Base-by-base conservation (phyloP, 92 coral and sea anemone species). In the Porites rus region DNA sequence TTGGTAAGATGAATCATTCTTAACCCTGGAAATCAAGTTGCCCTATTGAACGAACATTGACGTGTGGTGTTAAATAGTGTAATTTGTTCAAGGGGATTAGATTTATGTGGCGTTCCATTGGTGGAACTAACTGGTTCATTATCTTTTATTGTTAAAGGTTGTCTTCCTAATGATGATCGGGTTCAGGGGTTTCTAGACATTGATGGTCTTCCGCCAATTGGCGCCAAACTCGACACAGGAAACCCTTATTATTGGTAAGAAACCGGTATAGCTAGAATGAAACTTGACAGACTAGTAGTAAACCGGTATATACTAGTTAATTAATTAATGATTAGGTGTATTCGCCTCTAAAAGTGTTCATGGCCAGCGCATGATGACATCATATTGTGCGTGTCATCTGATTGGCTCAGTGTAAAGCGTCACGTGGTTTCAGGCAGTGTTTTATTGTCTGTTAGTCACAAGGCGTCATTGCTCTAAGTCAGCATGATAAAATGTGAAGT, bases 151-250 rank as follows among this genome's bases (percentile, higher is more conserved):
- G 46, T 38, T n/a, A 0, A 77, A 95, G 99, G 99, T 53, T 88
- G 95, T 76, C 90, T 89, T 54, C 93, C 92, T n/a, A 77, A 90
- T 88, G 98, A 97, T 82, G 50, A n/a, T 17, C 83, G 96, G 65
- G 89, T 89, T 2, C 85, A 91, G 10, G 99, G 96, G 56, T 89
- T 80, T 74, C 90, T 97, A 14, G 99, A 97, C 70, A 71, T 82
- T 62, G 99, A 97, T 84, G 98, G 99, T 2, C 90, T 97, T 19
- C 99, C 99, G 74, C 92, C 93, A 46, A 87, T 97, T 85, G 99
- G 99, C 46, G 88, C 97, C 31, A 89, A 92, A 31, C 91, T 97
- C 10, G 94, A 91, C 74, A 74, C 86, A n/a, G 99, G 97, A 9
- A 94, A 88, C 70, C 99, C 98, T 25, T 95, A 88, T 65, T 96